Conservation (phyloP, 2,888 invertebrate genomes). For the Epinotia demarniana region DNA sequence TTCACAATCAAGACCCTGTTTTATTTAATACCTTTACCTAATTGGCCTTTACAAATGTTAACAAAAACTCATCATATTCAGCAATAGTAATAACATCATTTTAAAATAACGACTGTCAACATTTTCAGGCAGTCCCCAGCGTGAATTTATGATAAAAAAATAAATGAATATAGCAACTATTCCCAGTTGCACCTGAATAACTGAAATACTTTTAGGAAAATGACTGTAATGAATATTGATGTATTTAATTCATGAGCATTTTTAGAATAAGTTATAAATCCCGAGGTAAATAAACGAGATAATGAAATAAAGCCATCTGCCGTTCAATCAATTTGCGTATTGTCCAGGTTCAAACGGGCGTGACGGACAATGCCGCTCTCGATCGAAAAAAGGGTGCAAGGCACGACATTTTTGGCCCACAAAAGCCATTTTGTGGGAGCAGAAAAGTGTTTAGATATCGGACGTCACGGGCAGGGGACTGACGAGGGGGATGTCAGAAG, state of each 20-base stretch:
- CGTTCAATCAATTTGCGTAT: constrained; percentile 41
- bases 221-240: neutral
- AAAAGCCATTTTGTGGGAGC: neutral
- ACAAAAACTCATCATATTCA: too few species aligned
- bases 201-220: neutral
- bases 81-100: too few species aligned
- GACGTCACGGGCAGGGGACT: constrained; percentile 31
- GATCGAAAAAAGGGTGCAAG: neutral
- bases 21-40: too few species aligned
- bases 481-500: constrained; percentile 42
- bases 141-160: neutral
- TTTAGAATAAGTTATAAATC: neutral
- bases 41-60: too few species aligned
- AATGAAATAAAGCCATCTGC: constrained; percentile 41
- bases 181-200: neutral
- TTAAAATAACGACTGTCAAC: neutral
- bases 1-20: too few species aligned
- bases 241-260: neutral
- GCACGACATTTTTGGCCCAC: neutral
- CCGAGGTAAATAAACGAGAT: neutral
- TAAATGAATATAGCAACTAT: neutral
- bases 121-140: neutral
- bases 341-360: constrained; percentile 31
- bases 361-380: constrained; percentile 23
- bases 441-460: constrained; percentile 1